Conservation (phyloP, 1,140 invertebrate genomes). For the Drosophila ficusphila region DNA sequence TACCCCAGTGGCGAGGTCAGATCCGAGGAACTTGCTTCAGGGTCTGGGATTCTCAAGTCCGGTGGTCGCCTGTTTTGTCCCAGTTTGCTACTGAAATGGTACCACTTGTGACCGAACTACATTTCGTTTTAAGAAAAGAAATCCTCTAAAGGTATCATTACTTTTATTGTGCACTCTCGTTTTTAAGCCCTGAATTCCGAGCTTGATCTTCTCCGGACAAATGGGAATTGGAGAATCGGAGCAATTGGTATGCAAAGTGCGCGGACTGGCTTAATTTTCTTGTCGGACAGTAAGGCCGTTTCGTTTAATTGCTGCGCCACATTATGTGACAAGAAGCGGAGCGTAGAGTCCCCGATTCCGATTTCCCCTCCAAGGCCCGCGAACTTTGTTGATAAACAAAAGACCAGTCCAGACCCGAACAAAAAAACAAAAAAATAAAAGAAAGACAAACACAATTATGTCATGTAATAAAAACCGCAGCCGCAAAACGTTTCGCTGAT, state of each 20-base stretch:
- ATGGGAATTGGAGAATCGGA: constrained; percentile 28
- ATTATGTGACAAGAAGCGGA: constrained; percentile 80
- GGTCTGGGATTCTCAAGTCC: background rate
- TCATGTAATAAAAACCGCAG: constrained; percentile 77
- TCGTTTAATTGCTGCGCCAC: constrained; percentile 79
- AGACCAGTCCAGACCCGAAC: background rate
- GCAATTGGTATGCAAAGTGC: constrained; percentile 78
- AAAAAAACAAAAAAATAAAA: background rate
- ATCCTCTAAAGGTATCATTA: background rate
- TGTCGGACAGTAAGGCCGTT: constrained; percentile 53
- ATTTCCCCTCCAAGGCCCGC: background rate
- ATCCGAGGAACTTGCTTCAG: constrained; percentile 26
- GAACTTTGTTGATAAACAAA: constrained; percentile 54
- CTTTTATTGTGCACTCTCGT: constrained; percentile 4
- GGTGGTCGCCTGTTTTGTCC: constrained; percentile 3
- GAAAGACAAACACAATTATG: constrained; percentile 56
- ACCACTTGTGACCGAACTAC: too few relatives aligned
- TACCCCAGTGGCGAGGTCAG: constrained; percentile 10
- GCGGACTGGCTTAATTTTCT: constrained; percentile 70
- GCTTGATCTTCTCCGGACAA: constrained; percentile 7
- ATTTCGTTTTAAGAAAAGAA: background rate
- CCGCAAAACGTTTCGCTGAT: constrained; percentile 71
- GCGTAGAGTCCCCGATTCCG: constrained; percentile 30
- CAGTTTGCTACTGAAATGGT: background rate
- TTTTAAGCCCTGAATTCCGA: constrained; percentile 5